These are phyloP conservation scores for Gymnopithys bicolor DNA, from an alignment of 2,797 vertebrate species.

Conservation along the genomic window DNA sequence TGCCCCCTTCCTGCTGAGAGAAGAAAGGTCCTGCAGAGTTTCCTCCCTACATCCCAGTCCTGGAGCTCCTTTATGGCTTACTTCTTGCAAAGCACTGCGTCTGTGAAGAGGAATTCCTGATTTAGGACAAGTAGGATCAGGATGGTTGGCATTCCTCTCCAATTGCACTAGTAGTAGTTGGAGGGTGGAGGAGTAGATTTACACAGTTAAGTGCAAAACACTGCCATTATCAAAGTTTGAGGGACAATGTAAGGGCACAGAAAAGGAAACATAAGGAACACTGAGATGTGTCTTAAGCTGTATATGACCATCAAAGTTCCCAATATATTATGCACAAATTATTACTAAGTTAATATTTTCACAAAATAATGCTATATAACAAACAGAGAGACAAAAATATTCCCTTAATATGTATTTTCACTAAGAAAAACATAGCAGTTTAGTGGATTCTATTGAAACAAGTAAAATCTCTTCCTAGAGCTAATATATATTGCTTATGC, in stretches of 20 bases:
- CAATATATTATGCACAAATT: neutral
- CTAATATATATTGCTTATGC: neutral
- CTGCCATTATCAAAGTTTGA: neutral
- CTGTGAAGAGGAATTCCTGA: neutral
- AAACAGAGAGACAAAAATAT: neutral
- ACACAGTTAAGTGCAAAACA: neutral
- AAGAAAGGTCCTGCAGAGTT: neutral
- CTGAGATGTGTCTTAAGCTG: neutral
- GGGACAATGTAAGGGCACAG: neutral
- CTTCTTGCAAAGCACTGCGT: neutral
- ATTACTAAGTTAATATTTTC: neutral
- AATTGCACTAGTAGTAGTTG: neutral
- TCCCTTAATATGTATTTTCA: neutral
- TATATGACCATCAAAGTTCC: neutral
- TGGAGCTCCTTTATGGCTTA: fast-evolving
- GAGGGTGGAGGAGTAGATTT: neutral
- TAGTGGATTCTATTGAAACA: neutral
- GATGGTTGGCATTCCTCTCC: neutral
- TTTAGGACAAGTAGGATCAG: neutral
- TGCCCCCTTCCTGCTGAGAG: neutral
- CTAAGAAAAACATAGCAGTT: neutral
- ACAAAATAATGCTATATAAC: neutral
- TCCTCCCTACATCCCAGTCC: neutral
- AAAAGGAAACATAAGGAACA: neutral
- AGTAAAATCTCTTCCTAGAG: neutral